Base-by-base conservation (phyloP, 1,140 invertebrate genomes). In the Cepaea nemoralis region DNA sequence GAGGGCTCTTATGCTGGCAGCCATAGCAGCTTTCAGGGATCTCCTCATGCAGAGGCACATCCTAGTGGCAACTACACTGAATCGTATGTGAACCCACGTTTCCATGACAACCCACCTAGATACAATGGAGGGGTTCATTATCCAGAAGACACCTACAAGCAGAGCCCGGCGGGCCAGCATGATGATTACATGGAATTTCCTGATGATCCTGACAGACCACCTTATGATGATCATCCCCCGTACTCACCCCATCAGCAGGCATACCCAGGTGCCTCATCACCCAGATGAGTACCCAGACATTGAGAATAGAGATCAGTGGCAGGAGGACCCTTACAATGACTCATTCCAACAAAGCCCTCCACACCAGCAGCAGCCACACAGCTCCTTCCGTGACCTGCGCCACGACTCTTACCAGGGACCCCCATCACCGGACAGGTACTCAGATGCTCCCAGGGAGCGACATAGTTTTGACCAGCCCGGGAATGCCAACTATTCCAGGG, bases 1-100 rank as follows among this genome's bases (percentile, higher is more conserved):
- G 76, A 83, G 66, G 77, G 73, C 24, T 77, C 82, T 63, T 83
- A 86, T 67, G 75, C 85, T 73, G 83, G 83, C 69, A 85, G 81
- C 50, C 82, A 83, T 37, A 80, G 81, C 48, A 86, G 82, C 80
- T 85, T 84, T 67, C 81, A 84, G 45, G 81, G 69, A 1, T 76
- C 83, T 27, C 55, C 76, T 14, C 83, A 83, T 55, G 75, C 35
- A 35, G 80, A 67, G 1, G 76, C 84, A n/a, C 77, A 76, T 31
- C 67, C 79, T 39, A 67, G 83, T 66, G 82, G 81, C 24, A 77
- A 82, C 59, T 87, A 86, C 78, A 84, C 79, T 74, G 86, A 87
- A 35, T 85, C 73, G 16, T 82, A 83, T 37, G 27, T 39, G 59
- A 83, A 85, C 55, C 50, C 70, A 35, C 81, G 82, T 10, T 78